Base-by-base conservation (phyloP, 2,113 vertebrate species). In the Arenaria interpres region DNA sequence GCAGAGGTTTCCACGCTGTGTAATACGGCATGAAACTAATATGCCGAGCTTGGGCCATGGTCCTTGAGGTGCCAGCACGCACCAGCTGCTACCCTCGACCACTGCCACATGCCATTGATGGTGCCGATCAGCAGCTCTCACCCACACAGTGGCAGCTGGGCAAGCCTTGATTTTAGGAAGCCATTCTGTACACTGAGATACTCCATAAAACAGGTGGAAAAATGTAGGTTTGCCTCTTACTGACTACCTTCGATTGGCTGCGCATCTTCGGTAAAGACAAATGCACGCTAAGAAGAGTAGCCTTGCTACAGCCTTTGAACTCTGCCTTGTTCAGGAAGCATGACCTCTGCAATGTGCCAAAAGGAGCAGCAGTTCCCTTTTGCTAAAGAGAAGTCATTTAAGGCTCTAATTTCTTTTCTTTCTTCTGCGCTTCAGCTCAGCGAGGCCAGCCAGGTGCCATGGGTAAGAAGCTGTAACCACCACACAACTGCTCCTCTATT, bases 31-130 rank as follows among this genome's bases (percentile, higher is more conserved):
- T n/a, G 28, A 28, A 72, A 85, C 24, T 46, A 43, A 48, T 12
- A 43, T 6, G 46, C n/a, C 15, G 39, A 45, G 60, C 24, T 51
- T 28, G 21, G 22, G 9, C 15, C 0, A 0, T 30, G 62, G 3
- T 68, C 46, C 57, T 62, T 12, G 12, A 56, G 59, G 24, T 32
- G 45, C 7, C 67, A 84, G n/a, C 7, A 51, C 0, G 4, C 16
- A 56, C 5, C 63, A 50, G 21, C 4, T 60, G 33, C 63, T 74
- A 54, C 46, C 41, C 73, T 74, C 54, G n/a, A 67, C 24, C 27
- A 19, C 33, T 62, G 79, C 12, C 35, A 45, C 0, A 1, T 2
- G 2, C 41, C 8, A 1, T 2, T 45, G 51, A 60, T 12, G 15
- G 43, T 15, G 39, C 27, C 50, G 62, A 66, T n/a, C 78, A 79